Conservation (phyloP, 2,888 invertebrate genomes). For the Sycophila texana region DNA sequence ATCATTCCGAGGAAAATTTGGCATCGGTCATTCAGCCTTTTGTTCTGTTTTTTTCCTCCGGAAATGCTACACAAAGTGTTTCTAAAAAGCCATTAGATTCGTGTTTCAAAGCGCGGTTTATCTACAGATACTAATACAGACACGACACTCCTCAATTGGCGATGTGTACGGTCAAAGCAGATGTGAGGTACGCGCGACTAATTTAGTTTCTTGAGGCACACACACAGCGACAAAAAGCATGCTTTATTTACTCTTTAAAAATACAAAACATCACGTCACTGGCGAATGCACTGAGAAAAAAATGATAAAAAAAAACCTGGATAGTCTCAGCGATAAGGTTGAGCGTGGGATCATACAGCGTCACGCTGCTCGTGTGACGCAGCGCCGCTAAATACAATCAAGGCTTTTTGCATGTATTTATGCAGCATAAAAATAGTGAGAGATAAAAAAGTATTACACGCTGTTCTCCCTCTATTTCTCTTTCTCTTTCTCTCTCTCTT, state of each 20-base stretch:
- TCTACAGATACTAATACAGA: conserved; percentile 1
- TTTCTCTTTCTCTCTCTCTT: conserved; percentile 55
- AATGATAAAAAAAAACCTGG: conserved; percentile 20
- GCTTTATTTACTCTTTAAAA: conserved; percentile 34
- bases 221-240: conserved; percentile 31
- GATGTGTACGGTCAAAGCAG: conserved; percentile 5
- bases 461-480: conserved; percentile 44
- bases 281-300: conserved; percentile 27
- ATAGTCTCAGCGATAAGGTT: conserved; percentile 25
- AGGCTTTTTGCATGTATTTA: conserved; percentile 16
- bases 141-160: background rate
- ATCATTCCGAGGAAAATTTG: conserved; percentile 31
- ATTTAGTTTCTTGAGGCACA: background rate
- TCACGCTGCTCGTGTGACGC: conserved; percentile 6
- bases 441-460: conserved; percentile 12
- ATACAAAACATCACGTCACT: conserved; percentile 15
- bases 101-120: background rate
- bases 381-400: conserved; percentile 2
- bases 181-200: conserved; percentile 34
- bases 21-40: too few relatives aligned
- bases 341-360: conserved; percentile 27
- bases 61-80: background rate
- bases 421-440: conserved; percentile 18
- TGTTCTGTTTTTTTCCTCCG: conserved; percentile 22
- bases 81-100: conserved; percentile 1